Conservation (phyloP, 2,113 vertebrate genomes). For the Capreolus pygargus region DNA sequence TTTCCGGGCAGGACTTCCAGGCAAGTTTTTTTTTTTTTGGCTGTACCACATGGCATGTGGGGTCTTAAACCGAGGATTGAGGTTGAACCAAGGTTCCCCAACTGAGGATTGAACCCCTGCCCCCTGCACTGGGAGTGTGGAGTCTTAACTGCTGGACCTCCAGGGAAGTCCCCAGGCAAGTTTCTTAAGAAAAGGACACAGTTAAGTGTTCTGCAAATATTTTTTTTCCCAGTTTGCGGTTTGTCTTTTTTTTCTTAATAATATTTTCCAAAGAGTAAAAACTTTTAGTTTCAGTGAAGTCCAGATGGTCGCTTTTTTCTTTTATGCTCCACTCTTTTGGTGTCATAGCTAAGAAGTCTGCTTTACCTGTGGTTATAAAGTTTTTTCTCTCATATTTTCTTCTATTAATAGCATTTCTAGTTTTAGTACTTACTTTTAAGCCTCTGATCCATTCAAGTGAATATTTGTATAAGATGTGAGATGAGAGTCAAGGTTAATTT, state of each 20-base stretch:
- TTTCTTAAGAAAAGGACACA: not conserved
- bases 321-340: not conserved
- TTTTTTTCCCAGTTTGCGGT: not conserved
- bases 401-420: not conserved
- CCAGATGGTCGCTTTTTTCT: not conserved
- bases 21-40: not conserved
- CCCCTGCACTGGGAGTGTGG: not conserved
- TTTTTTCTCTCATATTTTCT: conserved; percentile 11
- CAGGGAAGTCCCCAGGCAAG: not conserved
- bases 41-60: not conserved
- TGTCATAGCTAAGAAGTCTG: not conserved
- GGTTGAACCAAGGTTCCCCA: not conserved
- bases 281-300: not conserved
- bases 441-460: not conserved
- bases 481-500: not conserved
- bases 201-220: not conserved
- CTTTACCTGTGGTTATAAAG: not conserved
- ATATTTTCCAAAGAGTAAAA: not conserved
- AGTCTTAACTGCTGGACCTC: not conserved
- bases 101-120: not conserved
- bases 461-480: not conserved
- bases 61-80: not conserved
- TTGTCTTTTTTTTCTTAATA: not conserved
- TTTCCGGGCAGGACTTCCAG: not conserved
- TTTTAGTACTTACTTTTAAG: not conserved